These are phyloP conservation scores for Argyra leucocephala DNA, from an alignment of 2,888 invertebrate species.

Conservation along the genomic window DNA sequence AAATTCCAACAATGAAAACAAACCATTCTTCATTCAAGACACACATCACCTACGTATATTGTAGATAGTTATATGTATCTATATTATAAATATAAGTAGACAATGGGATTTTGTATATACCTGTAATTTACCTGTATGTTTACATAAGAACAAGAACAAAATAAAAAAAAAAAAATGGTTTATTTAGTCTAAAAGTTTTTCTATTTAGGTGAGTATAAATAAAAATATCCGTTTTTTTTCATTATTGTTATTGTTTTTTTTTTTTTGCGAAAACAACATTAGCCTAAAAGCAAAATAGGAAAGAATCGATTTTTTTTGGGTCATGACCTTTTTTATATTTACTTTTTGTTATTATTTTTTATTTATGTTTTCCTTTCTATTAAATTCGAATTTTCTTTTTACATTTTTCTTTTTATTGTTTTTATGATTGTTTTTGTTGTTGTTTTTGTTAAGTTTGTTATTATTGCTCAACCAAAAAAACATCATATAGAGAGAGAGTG, in stretches of 20 bases:
- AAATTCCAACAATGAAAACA: too few species aligned
- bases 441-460: neutral
- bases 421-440: neutral
- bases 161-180: neutral
- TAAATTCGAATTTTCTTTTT: neutral
- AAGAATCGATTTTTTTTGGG: conserved; percentile 2
- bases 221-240: neutral
- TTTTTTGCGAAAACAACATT: neutral
- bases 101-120: too few species aligned
- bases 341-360: neutral
- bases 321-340: neutral
- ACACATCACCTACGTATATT: too few species aligned
- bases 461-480: neutral
- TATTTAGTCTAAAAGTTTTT: conserved; percentile 5
- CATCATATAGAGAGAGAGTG: neutral
- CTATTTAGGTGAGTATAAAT: neutral
- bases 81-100: too few species aligned
- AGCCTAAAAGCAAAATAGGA: conserved; percentile 1
- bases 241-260: neutral
- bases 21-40: too few species aligned
- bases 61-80: too few species aligned
- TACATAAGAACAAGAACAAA: too few species aligned
- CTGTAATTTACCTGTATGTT: too few species aligned
- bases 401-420: neutral
- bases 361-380: neutral